Base-by-base conservation (phyloP, 2,113 vertebrate species). In the Bostrychus sinensis region DNA sequence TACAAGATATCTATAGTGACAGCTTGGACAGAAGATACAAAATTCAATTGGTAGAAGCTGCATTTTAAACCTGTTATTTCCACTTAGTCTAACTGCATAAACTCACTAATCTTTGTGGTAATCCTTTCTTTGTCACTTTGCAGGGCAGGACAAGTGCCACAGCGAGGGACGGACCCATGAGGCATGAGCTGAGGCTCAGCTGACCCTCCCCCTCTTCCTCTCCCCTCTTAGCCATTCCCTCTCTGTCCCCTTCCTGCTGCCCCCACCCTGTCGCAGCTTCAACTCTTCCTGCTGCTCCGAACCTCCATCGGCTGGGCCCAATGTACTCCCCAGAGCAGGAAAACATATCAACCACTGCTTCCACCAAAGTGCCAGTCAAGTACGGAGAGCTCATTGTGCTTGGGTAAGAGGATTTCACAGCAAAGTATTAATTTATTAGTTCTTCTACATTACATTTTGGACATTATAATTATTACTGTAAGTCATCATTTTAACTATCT, bases 301-400 rank as follows among this genome's bases (percentile, higher is more conserved):
- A 54, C 67, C 72, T 66, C 68, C 66, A 78, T 90, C 91, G 94
- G 72, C 94, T 83, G 93, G 90, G 91, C 95, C 91, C 92, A 94
- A 90, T 99, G 97, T 98, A 95, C 94, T 98, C 96, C 92, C 96
- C 96, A 85, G 97, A 99, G 93, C 97, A 96, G 94, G 97, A 99
- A 91, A 99, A 97, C 94, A 98, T 93, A 88, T 93, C 91, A 87
- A 91, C 91, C 88, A 89, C 91, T 68, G 61, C 91, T 85, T 96
- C 96, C 86, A 95, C 96, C 91, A 99, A 99, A 95, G 94, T 95
- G 92, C 95, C 96, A 92, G 93, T 98, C 70, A 99, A 99, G 89
- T 99, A 98, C 70, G 97, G 97, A 91, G 97, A 99, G 94, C 92
- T 99, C 90, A 98, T 99, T 89, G 96, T 99, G 78, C 92, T 99